A percentile compares a stretch with the other conserved stretches of the same genome.
These are phyloP conservation scores for Aspidoscelis tigris DNA, from an alignment of 2,113 vertebrate genomes.

Conservation along the genomic window DNA sequence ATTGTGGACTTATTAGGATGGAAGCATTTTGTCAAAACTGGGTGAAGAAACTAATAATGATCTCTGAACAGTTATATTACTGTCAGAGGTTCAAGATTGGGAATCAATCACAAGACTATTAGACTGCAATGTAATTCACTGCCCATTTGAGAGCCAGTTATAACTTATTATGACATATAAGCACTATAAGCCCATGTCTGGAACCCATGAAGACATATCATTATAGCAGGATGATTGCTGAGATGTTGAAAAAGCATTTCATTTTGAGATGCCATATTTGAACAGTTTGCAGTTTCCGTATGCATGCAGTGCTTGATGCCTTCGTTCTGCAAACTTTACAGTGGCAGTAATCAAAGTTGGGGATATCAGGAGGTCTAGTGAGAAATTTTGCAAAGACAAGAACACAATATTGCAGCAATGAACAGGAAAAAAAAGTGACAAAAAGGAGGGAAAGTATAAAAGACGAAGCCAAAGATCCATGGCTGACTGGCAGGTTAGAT, in stretches of 20 bases:
- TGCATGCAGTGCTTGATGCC: neutral
- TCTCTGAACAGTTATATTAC: neutral
- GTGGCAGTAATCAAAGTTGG: neutral
- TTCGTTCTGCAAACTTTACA: neutral
- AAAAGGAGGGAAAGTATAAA: neutral
- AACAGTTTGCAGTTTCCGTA: neutral
- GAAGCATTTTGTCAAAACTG: constrained; percentile 1
- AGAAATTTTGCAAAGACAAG: neutral
- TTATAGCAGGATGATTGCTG: neutral
- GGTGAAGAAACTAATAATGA: neutral
- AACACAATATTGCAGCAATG: neutral
- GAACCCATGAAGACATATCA: neutral
- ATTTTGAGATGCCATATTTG: neutral
- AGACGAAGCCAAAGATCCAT: neutral
- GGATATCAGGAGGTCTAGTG: neutral
- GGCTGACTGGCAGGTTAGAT: neutral
- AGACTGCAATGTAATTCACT: neutral
- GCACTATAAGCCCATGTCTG: neutral
- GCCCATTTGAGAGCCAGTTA: neutral
- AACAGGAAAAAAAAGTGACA: no score
- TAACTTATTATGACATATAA: neutral
- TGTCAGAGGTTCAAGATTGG: neutral
- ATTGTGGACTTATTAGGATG: neutral
- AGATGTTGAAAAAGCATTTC: neutral
- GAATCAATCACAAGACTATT: neutral